A percentile compares a stretch with the other conserved stretches of the same genome.
These are phyloP conservation scores for Papilio helenus DNA, from an alignment of 1,140 invertebrate genomes.

Conservation along the genomic window DNA sequence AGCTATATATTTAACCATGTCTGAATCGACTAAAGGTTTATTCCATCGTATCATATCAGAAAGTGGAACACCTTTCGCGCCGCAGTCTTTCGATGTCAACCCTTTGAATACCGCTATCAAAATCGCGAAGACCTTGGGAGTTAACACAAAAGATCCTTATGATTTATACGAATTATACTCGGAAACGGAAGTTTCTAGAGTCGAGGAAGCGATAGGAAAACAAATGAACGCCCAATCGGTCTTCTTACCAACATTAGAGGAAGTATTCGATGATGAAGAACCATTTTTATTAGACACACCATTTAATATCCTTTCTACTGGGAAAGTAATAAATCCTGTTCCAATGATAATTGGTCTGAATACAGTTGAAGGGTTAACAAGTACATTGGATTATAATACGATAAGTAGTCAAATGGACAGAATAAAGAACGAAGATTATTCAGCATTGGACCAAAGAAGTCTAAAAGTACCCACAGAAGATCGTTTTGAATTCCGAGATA, in stretches of 20 bases:
- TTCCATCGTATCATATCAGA: conserved; percentile 82
- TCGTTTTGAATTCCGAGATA: conserved; percentile 58
- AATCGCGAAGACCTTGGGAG: conserved; percentile 67
- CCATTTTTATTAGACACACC: conserved; percentile 80
- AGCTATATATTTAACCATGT: conserved; percentile 83
- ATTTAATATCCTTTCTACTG: conserved; percentile 70
- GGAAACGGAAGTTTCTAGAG: conserved; percentile 55
- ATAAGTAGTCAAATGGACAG: conserved; percentile 73
- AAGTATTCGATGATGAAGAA: conserved; percentile 70
- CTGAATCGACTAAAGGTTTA: conserved; percentile 83
- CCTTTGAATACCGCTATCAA: conserved; percentile 66
- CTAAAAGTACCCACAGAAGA: conserved; percentile 56
- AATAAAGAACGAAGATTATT: conserved; percentile 72
- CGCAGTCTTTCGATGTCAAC: conserved; percentile 66
- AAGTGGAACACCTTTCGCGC: conserved; percentile 66
- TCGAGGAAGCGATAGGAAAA: conserved; percentile 72
- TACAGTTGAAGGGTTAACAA: conserved; percentile 70
- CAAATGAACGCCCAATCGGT: conserved; percentile 75
- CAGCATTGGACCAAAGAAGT: conserved; percentile 65
- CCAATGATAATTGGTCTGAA: conserved; percentile 81
- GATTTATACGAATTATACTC: conserved; percentile 63
- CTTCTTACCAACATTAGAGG: conserved; percentile 80
- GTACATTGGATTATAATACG: conserved; percentile 70
- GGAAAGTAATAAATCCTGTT: conserved; percentile 66
- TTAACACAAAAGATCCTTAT: conserved; percentile 59